phyloP scores from a whole-genome alignment of 1,140 invertebrate species.

The Sitobion miscanthi region DNA sequence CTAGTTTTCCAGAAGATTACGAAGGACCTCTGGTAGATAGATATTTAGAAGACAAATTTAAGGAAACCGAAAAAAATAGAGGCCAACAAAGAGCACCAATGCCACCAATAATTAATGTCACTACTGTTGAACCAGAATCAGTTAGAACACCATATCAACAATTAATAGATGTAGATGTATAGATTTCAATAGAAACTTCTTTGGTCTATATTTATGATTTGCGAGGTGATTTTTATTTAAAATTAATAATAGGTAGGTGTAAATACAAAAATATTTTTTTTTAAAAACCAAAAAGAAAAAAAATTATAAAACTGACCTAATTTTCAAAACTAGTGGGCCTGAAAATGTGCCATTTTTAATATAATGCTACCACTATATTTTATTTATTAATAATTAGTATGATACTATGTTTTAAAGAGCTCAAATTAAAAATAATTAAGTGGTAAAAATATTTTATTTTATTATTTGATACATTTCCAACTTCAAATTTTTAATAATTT shows the following conservation, averaged over 20 bases:
- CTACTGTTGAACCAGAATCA: slow-evolving; percentile 52
- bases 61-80: slow-evolving; percentile 81
- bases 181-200: background rate
- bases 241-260: background rate
- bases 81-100: slow-evolving; percentile 64
- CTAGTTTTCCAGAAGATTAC: slow-evolving; percentile 87
- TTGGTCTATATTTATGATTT: no score
- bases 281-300: no score
- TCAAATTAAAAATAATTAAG: slow-evolving; percentile 12
- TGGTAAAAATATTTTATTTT: background rate
- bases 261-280: background rate
- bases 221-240: background rate
- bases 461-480: no score
- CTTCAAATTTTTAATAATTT: no score
- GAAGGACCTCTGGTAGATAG: slow-evolving; percentile 83
- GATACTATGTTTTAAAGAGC: background rate
- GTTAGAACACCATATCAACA: slow-evolving; percentile 56
- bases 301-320: background rate
- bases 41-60: slow-evolving; percentile 80
- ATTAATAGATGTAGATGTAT: slow-evolving; percentile 47
- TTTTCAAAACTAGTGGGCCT: background rate
- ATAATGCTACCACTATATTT: background rate
- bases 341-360: slow-evolving; percentile 42
- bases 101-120: slow-evolving; percentile 56
- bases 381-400: background rate